Evolutionary conservation across 2,113 vertebrate genomes (phyloP), one percentile per base, ranked within the genome.

Genomic region (Cyprinodon variegatus): DNA sequence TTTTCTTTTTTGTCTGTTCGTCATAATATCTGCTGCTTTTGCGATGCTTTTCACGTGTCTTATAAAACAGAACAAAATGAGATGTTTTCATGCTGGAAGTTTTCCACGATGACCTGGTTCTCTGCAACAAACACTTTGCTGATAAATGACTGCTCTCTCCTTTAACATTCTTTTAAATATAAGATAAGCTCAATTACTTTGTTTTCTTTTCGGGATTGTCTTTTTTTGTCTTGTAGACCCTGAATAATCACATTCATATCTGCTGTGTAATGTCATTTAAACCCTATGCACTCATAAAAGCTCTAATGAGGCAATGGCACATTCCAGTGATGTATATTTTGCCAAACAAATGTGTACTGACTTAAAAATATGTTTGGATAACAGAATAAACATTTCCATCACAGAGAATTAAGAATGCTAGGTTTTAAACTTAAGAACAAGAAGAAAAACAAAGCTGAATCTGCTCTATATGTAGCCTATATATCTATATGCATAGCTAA

Each of bases 111-210:
- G 4, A 15, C 36, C 14, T 10, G 1, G 6, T 61, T 53, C 66
- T 69, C 78, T 45, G 71, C 41, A 45, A 70, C 48, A 73, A 29
- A 73, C 46, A 37, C 50, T 68, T 13, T 15, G 17, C 64, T 11
- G 59, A 77, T 81, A 14, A 81, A 76, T 73, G 39, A 68, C 62
- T 4, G 20, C 59, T 50, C 73, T 82, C 68, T 79, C 87, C 83
- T 89, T 76, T 80, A 38, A 77, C 82, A 86, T 61, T 64, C 4
- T 73, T 85, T 79, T 86, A 86, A 84, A 84, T 70, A 78, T 53
- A 69, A 85, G 86, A 81, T 88, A 88, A 74, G 74, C 41, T 78
- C 57, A 41, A 13, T 79, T 77, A 10, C 12, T 5, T 15, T 10
- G 8, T 17, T 61, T 36, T 68, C 45, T 66, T 73, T 2, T 20